Conservation (phyloP, 2,888 invertebrate species). For the Dastarcus helophoroides region DNA sequence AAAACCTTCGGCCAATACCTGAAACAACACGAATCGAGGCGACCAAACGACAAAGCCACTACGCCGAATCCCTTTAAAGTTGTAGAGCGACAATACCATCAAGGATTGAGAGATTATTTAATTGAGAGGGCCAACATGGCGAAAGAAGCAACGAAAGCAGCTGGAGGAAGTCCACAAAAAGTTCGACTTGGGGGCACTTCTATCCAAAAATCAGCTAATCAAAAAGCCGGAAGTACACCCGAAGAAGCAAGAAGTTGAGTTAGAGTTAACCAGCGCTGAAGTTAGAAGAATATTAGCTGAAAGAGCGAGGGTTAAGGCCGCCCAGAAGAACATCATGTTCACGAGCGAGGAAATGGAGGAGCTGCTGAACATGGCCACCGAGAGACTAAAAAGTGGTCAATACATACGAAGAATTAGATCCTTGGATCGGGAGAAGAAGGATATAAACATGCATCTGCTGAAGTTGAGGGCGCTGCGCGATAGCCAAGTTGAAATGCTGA, state of each 20-base stretch:
- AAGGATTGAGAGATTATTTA: slow-evolving; percentile 7
- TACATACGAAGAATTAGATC: slow-evolving; percentile 3
- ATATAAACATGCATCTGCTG: slow-evolving; percentile 19
- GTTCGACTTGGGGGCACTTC: too few species aligned
- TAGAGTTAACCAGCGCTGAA: slow-evolving; percentile 23
- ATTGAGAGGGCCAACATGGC: slow-evolving; percentile 7
- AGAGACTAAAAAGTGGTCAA: slow-evolving; percentile 14
- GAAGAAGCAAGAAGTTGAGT: slow-evolving; percentile 9
- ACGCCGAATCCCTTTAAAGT: too few species aligned
- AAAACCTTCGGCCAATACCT: too few species aligned
- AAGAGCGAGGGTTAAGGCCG: slow-evolving; percentile 25
- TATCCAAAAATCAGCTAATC: not conserved
- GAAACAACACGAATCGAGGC: too few species aligned
- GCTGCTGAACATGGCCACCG: slow-evolving; percentile 22
- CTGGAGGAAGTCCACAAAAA: slow-evolving; percentile 11
- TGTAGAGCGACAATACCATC: too few species aligned
- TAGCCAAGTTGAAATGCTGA: slow-evolving; percentile 3
- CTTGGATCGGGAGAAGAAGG: slow-evolving; percentile 17
- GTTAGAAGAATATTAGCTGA: slow-evolving; percentile 26
- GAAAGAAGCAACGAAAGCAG: slow-evolving; percentile 1
- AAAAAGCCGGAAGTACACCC: slow-evolving; percentile 1
- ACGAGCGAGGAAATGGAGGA: slow-evolving; percentile 27
- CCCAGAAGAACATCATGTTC: slow-evolving; percentile 22
- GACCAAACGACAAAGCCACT: too few species aligned
- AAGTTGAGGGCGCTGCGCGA: slow-evolving; percentile 9